Percentiles rank a stretch among this genome's conserved stretches.
phyloP scores from a whole-genome alignment of 2,113 vertebrate genomes.

The Scalopus aquaticus region DNA sequence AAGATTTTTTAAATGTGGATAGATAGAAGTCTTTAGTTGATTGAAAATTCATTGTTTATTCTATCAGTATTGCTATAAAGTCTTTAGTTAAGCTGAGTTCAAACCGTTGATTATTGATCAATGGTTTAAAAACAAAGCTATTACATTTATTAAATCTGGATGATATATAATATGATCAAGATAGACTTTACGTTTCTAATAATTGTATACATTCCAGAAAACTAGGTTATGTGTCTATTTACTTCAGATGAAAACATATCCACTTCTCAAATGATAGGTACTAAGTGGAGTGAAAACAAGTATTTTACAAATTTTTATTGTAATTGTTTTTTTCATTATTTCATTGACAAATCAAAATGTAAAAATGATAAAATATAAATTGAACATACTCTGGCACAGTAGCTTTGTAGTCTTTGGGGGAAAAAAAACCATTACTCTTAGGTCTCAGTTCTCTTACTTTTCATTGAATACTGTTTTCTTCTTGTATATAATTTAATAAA shows the following conservation, averaged over 20 bases:
- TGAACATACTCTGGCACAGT: background rate
- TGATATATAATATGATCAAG: background rate
- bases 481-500: background rate
- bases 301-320: background rate
- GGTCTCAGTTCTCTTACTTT: background rate
- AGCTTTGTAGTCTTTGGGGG: background rate
- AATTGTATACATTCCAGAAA: background rate
- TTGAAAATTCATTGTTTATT: constrained; percentile 31
- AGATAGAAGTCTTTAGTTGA: background rate
- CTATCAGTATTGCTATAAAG: background rate
- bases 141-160: background rate
- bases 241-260: background rate
- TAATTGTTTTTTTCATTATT: background rate
- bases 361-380: constrained; percentile 9
- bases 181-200: background rate
- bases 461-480: background rate
- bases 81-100: background rate
- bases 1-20: background rate
- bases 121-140: background rate
- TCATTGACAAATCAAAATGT: background rate
- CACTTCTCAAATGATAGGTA: background rate
- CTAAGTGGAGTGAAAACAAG: background rate
- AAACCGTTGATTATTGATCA: background rate
- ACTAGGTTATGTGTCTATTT: background rate
- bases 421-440: background rate